Base-by-base conservation (phyloP, 2,797 vertebrate genomes). In the Manis crassicaudata region DNA sequence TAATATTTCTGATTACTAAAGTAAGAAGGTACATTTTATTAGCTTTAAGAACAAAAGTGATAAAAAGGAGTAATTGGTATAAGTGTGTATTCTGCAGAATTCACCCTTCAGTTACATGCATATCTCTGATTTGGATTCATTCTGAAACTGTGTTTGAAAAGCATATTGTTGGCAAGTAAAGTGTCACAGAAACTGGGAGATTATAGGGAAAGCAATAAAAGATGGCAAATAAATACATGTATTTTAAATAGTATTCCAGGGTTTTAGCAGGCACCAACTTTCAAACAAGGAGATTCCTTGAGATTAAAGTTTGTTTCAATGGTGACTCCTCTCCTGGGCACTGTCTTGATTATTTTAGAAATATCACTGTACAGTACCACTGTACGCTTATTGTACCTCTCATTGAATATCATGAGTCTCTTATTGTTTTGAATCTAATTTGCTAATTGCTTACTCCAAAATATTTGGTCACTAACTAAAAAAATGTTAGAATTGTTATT, bases 71-170 rank as follows among this genome's bases (percentile, higher is more conserved):
- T 60, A 85, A 80, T 62, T 80, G 21, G 23, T 50, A n/a, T 10
- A 79, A 72, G 56, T 88, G 11, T 92, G 54, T 79, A 4, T 63
- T 93, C 50, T 70, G 16, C 12, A 82, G 5, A 50, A 62, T 67
- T 94, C 12, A 52, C 20, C n/a, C 25, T 70, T 84, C 23, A 75
- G 25, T 65, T 92, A 54, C 25, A 35, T 82, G n/a, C 0, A 20
- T 88, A 29, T 63, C 43, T 73, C 14, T 84, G 46, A 70, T 85
- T 75, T 32, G n/a, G 35, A 60, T 73, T 85, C 52, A 73, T 35
- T 37, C 56, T 79, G 76, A 29, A 88, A 88, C 43, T 80, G 13
- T 70, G 46, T 91, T 94, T 76, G 29, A 80, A 94, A 68, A 73
- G 5, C 18, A 29, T 88, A 2, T 60, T 85, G 25, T 88, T 92